Conservation (phyloP, 2,113 vertebrate species). For the Globicephala melas region DNA sequence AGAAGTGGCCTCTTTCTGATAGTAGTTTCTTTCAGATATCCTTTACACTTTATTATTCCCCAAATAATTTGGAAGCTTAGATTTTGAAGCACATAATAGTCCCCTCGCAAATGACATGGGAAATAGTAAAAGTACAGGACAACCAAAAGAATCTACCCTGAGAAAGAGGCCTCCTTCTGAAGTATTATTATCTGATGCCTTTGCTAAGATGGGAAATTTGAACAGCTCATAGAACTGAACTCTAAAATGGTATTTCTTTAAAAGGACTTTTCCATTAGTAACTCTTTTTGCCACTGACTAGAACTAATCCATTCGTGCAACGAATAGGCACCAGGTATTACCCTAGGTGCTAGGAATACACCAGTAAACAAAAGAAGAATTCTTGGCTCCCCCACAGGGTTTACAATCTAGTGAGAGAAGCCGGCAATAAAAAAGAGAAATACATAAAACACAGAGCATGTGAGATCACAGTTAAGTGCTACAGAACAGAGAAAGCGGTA, state of each 20-base stretch:
- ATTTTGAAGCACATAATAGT: background rate
- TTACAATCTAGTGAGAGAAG: background rate
- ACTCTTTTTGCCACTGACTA: background rate
- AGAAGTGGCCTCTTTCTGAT: background rate
- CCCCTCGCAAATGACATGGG: background rate
- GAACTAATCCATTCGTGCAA: background rate
- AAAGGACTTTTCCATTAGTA: background rate
- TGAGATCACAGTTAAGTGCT: background rate
- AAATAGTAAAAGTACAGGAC: background rate
- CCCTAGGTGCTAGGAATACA: background rate
- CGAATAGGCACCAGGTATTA: background rate
- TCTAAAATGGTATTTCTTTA: background rate
- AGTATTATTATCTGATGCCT: background rate
- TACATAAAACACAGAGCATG: background rate
- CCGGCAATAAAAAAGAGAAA: background rate
- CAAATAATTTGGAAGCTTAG: background rate
- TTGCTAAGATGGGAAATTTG: background rate
- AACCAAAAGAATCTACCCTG: background rate
- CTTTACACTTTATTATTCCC: background rate
- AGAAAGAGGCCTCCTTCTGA: background rate
- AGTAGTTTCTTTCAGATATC: background rate
- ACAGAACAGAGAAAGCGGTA: background rate
- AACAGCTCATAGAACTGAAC: background rate
- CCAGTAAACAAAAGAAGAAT: background rate
- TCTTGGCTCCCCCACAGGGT: background rate